Conservation (phyloP, 2,113 vertebrate species). For the Thinocorus orbignyianus region DNA sequence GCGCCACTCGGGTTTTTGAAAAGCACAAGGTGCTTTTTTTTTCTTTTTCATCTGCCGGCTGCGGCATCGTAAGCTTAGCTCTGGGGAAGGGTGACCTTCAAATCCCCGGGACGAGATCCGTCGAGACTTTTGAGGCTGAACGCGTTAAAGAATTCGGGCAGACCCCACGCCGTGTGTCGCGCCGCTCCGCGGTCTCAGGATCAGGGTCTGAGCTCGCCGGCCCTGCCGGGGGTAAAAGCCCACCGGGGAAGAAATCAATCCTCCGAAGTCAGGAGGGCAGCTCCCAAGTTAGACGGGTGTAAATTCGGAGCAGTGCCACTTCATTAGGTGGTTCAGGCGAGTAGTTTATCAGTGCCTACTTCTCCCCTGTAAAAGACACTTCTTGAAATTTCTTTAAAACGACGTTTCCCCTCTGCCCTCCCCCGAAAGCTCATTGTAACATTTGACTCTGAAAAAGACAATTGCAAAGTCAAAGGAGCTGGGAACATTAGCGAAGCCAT, state of each 20-base stretch:
- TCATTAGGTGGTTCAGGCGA: not conserved
- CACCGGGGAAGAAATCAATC: not conserved
- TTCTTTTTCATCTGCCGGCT: not conserved
- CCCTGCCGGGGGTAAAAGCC: not conserved
- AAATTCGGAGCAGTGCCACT: not conserved
- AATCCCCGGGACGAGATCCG: not conserved
- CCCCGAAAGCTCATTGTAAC: not conserved
- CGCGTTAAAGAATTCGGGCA: not conserved
- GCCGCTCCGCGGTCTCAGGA: accelerated
- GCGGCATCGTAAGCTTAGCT: not conserved
- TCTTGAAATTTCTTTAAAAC: not conserved
- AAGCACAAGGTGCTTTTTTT: constrained; percentile 17
- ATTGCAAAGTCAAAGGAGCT: constrained; percentile 44
- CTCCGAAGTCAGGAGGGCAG: accelerated
- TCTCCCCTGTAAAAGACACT: not conserved
- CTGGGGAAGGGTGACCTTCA: constrained; percentile 20
- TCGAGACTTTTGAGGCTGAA: not conserved
- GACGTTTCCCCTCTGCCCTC: not conserved
- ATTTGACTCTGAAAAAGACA: not conserved
- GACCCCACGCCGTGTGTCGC: not conserved
- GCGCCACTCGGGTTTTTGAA: not conserved
- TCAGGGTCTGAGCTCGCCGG: not conserved
- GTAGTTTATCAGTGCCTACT: not conserved
- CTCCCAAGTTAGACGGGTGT: not conserved
- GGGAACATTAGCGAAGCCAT: constrained; percentile 63